These are phyloP conservation scores for human DNA, from an alignment of 2,113 vertebrate species.

Conservation along the genomic window DNA sequence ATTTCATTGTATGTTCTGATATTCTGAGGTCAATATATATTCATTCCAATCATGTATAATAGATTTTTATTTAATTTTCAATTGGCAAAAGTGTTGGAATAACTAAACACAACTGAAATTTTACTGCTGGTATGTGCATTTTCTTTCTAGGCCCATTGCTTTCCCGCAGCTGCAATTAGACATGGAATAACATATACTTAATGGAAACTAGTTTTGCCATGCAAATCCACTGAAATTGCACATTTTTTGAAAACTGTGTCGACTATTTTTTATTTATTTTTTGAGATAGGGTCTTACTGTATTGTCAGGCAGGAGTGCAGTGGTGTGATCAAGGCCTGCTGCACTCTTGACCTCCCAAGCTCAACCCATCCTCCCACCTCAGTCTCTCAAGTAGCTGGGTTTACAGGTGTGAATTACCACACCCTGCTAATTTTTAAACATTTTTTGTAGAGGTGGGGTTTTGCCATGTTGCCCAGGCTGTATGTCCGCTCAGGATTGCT, in stretches of 20 bases:
- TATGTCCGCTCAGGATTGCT: not conserved
- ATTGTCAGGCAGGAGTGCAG: no score
- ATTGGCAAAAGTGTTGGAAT: not conserved
- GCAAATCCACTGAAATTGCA: not conserved
- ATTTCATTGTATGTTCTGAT: not conserved
- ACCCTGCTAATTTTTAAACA: no score
- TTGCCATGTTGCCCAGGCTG: no score
- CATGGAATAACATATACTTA: not conserved
- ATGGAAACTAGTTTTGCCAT: not conserved
- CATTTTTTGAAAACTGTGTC: not conserved
- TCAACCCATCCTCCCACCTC: no score
- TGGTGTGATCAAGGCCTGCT: no score
- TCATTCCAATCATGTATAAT: not conserved
- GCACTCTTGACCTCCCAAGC: no score
- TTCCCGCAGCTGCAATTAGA: not conserved
- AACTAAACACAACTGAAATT: not conserved
- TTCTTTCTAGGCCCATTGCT: not conserved
- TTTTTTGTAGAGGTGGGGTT: no score
- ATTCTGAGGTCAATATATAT: slow-evolving; percentile 1
- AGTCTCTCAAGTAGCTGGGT: no score
- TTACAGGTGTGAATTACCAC: no score
- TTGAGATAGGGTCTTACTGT: no score
- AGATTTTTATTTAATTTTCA: not conserved
- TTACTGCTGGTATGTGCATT: not conserved
- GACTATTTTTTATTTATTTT: no score